A percentile compares a stretch with the other conserved stretches of the same genome.
These are phyloP conservation scores for Drosophila murphyi DNA, from an alignment of 1,140 invertebrate genomes.

Conservation along the genomic window DNA sequence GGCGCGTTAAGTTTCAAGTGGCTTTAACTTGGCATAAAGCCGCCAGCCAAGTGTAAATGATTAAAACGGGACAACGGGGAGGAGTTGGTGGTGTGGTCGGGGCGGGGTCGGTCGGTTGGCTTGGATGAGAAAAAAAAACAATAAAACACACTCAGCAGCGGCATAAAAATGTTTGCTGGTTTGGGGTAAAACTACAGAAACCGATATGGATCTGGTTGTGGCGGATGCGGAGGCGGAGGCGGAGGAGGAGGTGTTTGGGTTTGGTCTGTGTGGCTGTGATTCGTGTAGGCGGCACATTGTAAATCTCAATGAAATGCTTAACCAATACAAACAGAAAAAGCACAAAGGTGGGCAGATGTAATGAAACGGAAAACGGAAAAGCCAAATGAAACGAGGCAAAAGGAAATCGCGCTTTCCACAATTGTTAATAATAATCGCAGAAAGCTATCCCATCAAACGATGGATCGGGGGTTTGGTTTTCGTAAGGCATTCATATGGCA, in stretches of 20 bases:
- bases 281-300: conserved; percentile 15
- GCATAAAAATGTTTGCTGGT: conserved; percentile 14
- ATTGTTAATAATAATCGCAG: conserved; percentile 66
- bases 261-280: background rate
- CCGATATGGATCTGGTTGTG: background rate
- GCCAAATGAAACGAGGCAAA: conserved; percentile 22
- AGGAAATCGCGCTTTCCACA: conserved; percentile 56
- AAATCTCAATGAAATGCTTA: conserved; percentile 36
- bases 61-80: conserved; percentile 38
- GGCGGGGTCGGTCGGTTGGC: too few species aligned
- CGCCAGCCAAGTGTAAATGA: conserved; percentile 67
- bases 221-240: background rate
- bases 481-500: conserved; percentile 46
- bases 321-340: conserved; percentile 17
- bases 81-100: background rate
- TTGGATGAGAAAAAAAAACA: conserved; percentile 9
- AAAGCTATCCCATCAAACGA: background rate
- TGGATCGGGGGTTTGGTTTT: too few species aligned
- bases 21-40: conserved; percentile 23
- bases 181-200: background rate
- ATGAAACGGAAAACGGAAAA: conserved; percentile 64
- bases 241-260: background rate
- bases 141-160: conserved; percentile 41
- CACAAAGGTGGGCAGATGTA: conserved; percentile 46
- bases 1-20: conserved; percentile 59